Evolutionary conservation across 2,113 vertebrate genomes (phyloP), one percentile per base, ranked within the genome.

Genomic region (Cyphomyrus plagiostoma): DNA sequence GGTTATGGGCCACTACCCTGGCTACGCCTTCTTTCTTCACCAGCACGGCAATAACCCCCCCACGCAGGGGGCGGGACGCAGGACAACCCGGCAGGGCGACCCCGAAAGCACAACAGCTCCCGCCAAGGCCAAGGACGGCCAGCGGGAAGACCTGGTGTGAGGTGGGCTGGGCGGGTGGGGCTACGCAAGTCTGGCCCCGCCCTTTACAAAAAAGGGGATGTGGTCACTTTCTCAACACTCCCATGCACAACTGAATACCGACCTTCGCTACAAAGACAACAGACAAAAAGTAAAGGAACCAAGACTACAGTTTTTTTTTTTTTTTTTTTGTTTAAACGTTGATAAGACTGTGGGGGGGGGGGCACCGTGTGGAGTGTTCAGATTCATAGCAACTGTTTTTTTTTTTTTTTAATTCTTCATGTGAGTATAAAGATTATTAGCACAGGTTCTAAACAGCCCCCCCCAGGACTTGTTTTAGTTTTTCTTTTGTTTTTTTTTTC

Each of bases 1-100:
- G 95, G 98, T 98, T 93, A 97, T 98, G 96, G 97, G 98, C 91
- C 97, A 96, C 93, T 97, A 96, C 92, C 97, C 97, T 0, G 96
- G 97, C 90, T 96, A 97, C 86, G 94, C 97, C 4, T 97, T 97
- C 96, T 98, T 97, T 96, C 96, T 97, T 92, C 97, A 98, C 97
- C 98, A 98, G 97, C 98, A 98, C 95, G 97, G 97, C 96, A 96
- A 96, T 92, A 93, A 95, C 52, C 94, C 95, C 95, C 94, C 94
- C 94, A 94, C 94, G 1, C 96, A 95, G 91, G 95, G 95, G 89
- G 95, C 95, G 89, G 96, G 95, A 93, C 94, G 96, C 94, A 96
- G 96, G 95, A 96, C 95, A 35, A 95, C 96, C 94, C 97, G 96
- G 94, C 97, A 96, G 95, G 96, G 96, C 95, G 95, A 94, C 95